A percentile compares a stretch with the other conserved stretches of the same genome.
Conservation (phyloP, 2,888 invertebrate species). For the Torymus tubicola region DNA sequence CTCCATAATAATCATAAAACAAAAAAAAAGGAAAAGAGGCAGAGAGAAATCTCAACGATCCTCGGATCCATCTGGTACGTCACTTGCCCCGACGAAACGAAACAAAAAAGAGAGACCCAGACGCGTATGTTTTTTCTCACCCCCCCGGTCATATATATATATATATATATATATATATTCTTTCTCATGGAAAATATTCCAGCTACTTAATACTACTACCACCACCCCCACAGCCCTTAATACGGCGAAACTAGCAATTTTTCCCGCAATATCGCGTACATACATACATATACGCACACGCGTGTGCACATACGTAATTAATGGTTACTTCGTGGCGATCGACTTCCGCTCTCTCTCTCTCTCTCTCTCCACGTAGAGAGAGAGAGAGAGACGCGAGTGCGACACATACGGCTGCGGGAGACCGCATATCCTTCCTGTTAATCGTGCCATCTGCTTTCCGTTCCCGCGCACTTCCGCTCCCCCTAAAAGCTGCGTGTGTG, state of each 20-base stretch:
- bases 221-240: too few species aligned
- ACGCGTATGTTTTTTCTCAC: too few species aligned
- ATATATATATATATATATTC: too few species aligned
- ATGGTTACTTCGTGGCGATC: constrained; percentile 23
- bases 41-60: too few species aligned
- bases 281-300: not conserved
- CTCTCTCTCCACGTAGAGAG: not conserved
- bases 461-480: constrained; percentile 53
- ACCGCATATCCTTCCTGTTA: constrained; percentile 70
- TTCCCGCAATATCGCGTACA: constrained; percentile 4
- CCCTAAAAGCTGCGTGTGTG: not conserved
- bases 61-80: too few species aligned
- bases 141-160: not conserved
- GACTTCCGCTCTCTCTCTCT: constrained; percentile 50
- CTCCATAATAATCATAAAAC: too few species aligned
- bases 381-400: not conserved
- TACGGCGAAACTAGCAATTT: not conserved
- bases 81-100: too few species aligned
- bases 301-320: constrained; percentile 35
- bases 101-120: too few species aligned
- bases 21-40: too few species aligned
- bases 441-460: constrained; percentile 67
- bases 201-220: too few species aligned
- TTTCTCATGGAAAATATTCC: constrained; percentile 1
- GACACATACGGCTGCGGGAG: constrained; percentile 61